These are phyloP conservation scores for Rhinophrynus dorsalis DNA, from an alignment of 2,797 vertebrate genomes.

Conservation along the genomic window DNA sequence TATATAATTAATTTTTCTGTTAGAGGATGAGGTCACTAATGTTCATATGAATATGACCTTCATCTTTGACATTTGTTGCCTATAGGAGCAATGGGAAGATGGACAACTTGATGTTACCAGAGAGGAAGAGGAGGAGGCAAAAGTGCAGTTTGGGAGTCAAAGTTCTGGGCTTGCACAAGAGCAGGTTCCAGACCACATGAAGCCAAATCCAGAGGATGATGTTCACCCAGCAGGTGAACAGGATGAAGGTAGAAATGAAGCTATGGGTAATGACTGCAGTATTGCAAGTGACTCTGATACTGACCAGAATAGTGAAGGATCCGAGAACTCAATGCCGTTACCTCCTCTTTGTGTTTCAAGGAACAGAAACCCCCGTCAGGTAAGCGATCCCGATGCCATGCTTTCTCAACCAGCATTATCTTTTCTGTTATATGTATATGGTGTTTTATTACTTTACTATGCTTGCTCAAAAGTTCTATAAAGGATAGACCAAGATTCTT, in stretches of 20 bases:
- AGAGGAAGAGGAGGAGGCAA: constrained; percentile 26
- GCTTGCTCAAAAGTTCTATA: too few species aligned
- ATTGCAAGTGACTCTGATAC: constrained; percentile 28
- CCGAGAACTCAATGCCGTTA: not conserved
- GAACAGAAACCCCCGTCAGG: constrained; percentile 14
- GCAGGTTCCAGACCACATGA: not conserved
- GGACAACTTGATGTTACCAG: constrained; percentile 16
- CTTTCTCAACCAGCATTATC: too few species aligned
- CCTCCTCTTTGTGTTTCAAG: not conserved
- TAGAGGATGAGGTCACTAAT: too few species aligned
- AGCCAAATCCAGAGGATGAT: not conserved
- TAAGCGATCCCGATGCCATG: too few species aligned
- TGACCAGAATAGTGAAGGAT: constrained; percentile 21
- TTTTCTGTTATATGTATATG: too few species aligned
- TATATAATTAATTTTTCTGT: too few species aligned
- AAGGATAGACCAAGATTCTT: too few species aligned
- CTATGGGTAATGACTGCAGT: not conserved
- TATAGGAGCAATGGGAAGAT: constrained; percentile 26
- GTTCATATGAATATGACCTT: too few species aligned
- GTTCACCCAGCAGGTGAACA: not conserved
- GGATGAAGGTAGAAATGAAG: not conserved
- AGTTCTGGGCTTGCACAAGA: not conserved
- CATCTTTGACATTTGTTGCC: not conserved
- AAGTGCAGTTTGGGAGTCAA: not conserved
- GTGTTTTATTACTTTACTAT: too few species aligned